A percentile compares a stretch with the other conserved stretches of the same genome.
These are phyloP conservation scores for Stigmatopora nigra DNA, from an alignment of 2,113 vertebrate genomes.

Conservation along the genomic window DNA sequence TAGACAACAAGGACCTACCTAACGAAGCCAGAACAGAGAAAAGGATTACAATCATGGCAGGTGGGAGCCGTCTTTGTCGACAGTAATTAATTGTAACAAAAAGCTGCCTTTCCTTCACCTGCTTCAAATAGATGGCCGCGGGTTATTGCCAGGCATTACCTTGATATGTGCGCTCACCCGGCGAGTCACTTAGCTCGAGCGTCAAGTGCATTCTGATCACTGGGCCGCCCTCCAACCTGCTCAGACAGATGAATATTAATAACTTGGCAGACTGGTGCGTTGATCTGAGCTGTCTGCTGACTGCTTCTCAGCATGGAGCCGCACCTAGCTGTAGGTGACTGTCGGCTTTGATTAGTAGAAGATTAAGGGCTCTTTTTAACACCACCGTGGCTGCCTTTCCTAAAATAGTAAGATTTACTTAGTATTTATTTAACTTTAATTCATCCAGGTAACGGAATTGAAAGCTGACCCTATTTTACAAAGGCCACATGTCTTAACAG, in stretches of 20 bases:
- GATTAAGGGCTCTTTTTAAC: constrained; percentile 58
- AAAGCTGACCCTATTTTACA: too few relatives aligned
- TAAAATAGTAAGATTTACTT: constrained; percentile 26
- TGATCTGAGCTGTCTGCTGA: constrained; percentile 54
- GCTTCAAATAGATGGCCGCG: constrained; percentile 46
- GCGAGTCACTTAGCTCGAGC: constrained; percentile 5
- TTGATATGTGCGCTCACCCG: constrained; percentile 37
- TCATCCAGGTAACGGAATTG: too few relatives aligned
- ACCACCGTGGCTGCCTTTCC: constrained; percentile 23
- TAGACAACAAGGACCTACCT: not conserved
- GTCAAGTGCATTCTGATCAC: constrained; percentile 36
- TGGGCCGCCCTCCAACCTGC: constrained; percentile 37
- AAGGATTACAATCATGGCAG: not conserved
- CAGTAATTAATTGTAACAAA: constrained; percentile 52
- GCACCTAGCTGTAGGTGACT: constrained; percentile 72
- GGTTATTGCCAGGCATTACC: constrained; percentile 40
- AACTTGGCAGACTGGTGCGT: constrained; percentile 37
- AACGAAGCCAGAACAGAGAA: not conserved
- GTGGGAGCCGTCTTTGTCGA: constrained; percentile 20
- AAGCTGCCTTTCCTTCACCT: constrained; percentile 47
- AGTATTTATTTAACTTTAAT: too few relatives aligned
- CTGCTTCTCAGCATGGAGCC: constrained; percentile 56
- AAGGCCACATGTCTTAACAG: too few relatives aligned
- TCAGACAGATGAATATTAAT: constrained; percentile 67
- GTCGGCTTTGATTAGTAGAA: constrained; percentile 64